Base-by-base conservation (phyloP, 2,888 invertebrate species). In the Neocrepidodera transversa region DNA sequence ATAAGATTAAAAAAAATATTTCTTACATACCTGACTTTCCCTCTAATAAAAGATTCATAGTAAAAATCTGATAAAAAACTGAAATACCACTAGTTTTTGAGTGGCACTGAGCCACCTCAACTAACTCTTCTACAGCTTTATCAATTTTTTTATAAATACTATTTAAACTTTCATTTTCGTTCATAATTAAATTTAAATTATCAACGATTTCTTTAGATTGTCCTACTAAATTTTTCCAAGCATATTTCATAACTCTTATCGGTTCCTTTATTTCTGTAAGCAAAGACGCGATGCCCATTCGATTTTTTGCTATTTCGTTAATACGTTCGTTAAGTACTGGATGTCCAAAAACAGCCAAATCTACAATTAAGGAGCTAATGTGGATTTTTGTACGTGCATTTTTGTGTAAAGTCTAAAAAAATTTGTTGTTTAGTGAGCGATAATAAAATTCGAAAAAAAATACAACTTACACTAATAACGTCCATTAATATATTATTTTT, bases 271-370 rank as follows among this genome's bases (percentile, higher is more conserved):
- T 1, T 32, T 66, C 71, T 8, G 26, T 14, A 5, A 28, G 16
- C 2, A 20, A 0, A 72, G 74, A 48, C 69, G 74, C 26, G 32
- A 69, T 13, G 2, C 83, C 82, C 62, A 82, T 80, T 32, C 86
- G 78, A 11, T 82, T 81, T 8, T 81, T 62, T 0, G 84, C 85
- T 0, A 79, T 74, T 28, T 72, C 70, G 42, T 83, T 73, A 1
- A 86, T 80, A 20, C 82, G 79, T 0, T 85, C 83, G 40, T 85
- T 83, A 0, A 85, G 80, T 1, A 87, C 82, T n/a, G 79, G 72
- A 70, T 85, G 85, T 0, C 89, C 89, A 70, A 85, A 87, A 7
- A 89, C 71, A 0, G 86, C 82, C 73, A 88, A 78, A 69, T 88
- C 88, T 14, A 83, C 49, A 71, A 86, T 83, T 58, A 83, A 83